Evolutionary conservation across 2,797 vertebrate species (phyloP).

Genomic region (Micromesistius poutassou): DNA sequence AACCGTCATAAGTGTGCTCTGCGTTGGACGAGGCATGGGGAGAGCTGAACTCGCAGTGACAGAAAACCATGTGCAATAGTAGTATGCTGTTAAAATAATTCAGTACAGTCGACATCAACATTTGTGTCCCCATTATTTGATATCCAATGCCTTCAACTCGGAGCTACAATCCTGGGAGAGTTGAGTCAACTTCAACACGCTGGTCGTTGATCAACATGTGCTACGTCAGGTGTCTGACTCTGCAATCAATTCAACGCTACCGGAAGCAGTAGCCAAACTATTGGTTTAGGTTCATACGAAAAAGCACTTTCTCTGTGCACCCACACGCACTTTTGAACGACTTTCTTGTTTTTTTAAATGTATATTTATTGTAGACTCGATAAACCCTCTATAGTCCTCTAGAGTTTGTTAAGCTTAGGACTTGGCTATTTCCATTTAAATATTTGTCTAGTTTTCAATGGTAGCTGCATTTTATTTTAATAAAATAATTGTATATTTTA

Average conservation of each 20-base stretch:
- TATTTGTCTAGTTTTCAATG: too few species aligned
- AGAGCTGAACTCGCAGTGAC: conserved; percentile 21
- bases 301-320: background rate
- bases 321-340: background rate
- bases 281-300: background rate
- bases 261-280: background rate
- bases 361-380: background rate
- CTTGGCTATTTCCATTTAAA: too few species aligned
- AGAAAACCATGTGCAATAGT: conserved; percentile 48
- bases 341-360: background rate
- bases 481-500: too few species aligned
- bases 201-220: conserved; percentile 44
- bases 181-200: conserved; percentile 44
- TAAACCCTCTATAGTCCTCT: too few species aligned
- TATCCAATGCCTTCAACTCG: conserved; percentile 17
- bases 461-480: too few species aligned
- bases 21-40: conserved; percentile 27
- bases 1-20: conserved; percentile 30
- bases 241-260: conserved; percentile 55
- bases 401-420: too few species aligned
- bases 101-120: conserved; percentile 34
- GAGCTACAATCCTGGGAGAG: conserved; percentile 34
- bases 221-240: conserved; percentile 69
- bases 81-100: conserved; percentile 30
- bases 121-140: conserved; percentile 58